Conservation (phyloP, 2,797 vertebrate genomes). For the Phylloscopus collybita region DNA sequence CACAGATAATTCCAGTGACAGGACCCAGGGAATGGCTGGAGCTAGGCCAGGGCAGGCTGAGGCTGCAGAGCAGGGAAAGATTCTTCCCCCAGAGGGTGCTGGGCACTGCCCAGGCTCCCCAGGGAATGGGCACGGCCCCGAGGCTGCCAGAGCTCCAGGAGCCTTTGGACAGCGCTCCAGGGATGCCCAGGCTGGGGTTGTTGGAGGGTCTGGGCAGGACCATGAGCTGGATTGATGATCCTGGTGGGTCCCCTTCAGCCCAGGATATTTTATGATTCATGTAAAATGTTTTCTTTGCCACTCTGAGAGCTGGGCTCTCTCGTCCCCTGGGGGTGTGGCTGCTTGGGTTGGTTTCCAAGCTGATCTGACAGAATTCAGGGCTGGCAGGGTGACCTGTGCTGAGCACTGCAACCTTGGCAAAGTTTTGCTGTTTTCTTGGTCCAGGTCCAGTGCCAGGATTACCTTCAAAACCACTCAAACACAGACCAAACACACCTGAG, state of each 20-base stretch:
- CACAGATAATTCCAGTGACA: not conserved
- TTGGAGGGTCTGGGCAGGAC: fast-evolving
- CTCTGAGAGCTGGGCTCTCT: not conserved
- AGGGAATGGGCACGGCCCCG: not conserved
- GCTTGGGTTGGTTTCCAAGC: not conserved
- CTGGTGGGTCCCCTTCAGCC: fast-evolving
- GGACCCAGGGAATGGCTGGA: fast-evolving
- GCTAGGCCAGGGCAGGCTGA: not conserved
- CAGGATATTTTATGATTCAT: not conserved
- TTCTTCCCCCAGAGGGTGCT: not conserved
- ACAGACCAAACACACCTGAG: not conserved
- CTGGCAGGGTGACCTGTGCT: not conserved
- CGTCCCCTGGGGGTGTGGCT: not conserved
- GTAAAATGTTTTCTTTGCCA: not conserved
- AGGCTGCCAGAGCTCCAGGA: not conserved
- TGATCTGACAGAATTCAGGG: not conserved
- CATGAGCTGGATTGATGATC: fast-evolving
- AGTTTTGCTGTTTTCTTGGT: not conserved
- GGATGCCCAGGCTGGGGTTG: not conserved
- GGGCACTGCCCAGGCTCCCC: not conserved
- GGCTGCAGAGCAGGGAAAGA: not conserved
- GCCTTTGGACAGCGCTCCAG: not conserved
- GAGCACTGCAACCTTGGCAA: not conserved
- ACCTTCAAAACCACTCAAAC: not conserved
- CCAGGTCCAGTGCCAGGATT: not conserved